Percentiles rank a stretch among this genome's conserved stretches.
These are phyloP conservation scores for Sebastes trivittatus DNA, from an alignment of 2,797 vertebrate species.

Conservation along the genomic window DNA sequence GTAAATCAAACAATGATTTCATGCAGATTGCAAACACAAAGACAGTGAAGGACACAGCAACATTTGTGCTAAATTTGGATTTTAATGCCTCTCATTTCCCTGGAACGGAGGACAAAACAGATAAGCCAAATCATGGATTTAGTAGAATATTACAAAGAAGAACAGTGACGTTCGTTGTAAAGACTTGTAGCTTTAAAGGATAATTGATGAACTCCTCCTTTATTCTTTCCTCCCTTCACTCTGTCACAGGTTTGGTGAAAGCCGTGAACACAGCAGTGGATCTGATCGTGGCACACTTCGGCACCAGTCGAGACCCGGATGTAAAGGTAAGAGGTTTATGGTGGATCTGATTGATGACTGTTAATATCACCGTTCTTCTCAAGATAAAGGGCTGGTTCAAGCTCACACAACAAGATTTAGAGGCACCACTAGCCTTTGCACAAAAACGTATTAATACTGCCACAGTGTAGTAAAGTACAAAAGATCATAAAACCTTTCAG, in stretches of 20 bases:
- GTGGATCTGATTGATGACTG: background rate
- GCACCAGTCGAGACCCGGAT: conserved; percentile 93
- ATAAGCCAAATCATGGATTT: background rate
- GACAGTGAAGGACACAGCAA: background rate
- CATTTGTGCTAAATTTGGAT: background rate
- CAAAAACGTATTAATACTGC: background rate
- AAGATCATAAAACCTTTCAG: background rate
- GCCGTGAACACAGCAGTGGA: conserved; percentile 95
- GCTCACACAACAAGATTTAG: background rate
- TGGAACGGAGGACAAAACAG: background rate
- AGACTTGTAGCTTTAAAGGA: background rate
- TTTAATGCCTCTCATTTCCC: background rate
- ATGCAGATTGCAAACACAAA: background rate
- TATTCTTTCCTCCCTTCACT: background rate
- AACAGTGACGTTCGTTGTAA: background rate
- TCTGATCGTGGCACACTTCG: conserved; percentile 96
- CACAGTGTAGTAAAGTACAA: background rate
- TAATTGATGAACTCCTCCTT: background rate
- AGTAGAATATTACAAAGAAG: background rate
- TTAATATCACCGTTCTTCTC: background rate
- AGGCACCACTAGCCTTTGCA: background rate
- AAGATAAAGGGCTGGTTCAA: background rate
- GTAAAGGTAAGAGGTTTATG: conserved; percentile 85
- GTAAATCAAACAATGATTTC: background rate
- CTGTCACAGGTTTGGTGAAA: conserved; percentile 89